Evolutionary conservation across 2,888 invertebrate genomes (phyloP), one percentile per base, ranked within the genome.

Genomic region (Sepioteuthis lessoniana): DNA sequence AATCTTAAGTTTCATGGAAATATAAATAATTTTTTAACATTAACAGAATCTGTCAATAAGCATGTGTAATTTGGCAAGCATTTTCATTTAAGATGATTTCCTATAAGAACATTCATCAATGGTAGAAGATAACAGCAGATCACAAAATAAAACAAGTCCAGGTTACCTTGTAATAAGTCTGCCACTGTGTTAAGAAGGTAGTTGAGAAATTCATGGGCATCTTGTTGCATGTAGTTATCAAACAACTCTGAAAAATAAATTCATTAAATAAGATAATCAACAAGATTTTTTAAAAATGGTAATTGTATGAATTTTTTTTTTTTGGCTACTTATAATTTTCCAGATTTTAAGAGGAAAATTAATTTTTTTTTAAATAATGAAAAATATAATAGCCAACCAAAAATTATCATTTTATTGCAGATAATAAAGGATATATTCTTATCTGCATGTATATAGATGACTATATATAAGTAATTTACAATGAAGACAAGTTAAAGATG

Each of bases 221-320:
- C 99, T 97, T 99, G 99, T 97, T 99, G 99, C 98, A 99, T 99
- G 97, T 99, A 99, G 97, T 99, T 99, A 97, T 99, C 99, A 98
- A 99, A 99, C 97, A 99, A 98, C 97, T 99, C 99, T 99, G 98
- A 97, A 97, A 95, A 91, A 92, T 31, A 37, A 92, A 76, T 76
- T 35, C 16, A 76, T 76, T 19, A 76, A 76, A 76, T 4, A 76
- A n/a, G n/a, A n/a, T 76, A n/a, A 31, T 76, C 1, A 76, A 76
- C n/a, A 76, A 76, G 7, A 42, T 7, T 42, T 42, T 42, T 42
- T 7, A 42, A 42, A 3, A 42, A 3, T 42, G 42, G 42, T 42
- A 42, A 42, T 42, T 42, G 42, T 5, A 42, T 42, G 3, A 42
- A 42, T 5, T 42, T 42, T 42, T 42, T n/a, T n/a, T 7, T 7